A percentile compares a stretch with the other conserved stretches of the same genome.
Conservation (phyloP, 2,888 invertebrate species). For the Monochamus alternatus region DNA sequence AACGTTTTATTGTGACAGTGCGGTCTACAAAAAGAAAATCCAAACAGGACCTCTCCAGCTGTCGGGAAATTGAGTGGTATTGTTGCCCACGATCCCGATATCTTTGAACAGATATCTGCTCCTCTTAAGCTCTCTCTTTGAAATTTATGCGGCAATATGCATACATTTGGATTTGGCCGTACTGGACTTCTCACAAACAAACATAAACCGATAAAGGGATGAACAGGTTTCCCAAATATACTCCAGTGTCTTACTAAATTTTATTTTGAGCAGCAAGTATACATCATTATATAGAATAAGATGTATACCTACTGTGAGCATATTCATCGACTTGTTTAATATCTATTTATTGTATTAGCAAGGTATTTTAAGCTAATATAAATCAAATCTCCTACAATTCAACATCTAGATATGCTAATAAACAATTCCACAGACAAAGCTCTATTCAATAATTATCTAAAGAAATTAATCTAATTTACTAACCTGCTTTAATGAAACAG, state of each 20-base stretch:
- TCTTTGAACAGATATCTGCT: conserved; percentile 53
- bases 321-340: too few relatives aligned
- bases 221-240: conserved; percentile 39
- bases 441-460: too few relatives aligned
- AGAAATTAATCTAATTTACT: too few relatives aligned
- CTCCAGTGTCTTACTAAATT: background rate
- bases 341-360: too few relatives aligned
- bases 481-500: too few relatives aligned
- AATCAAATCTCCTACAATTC: too few relatives aligned
- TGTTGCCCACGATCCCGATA: conserved; percentile 63
- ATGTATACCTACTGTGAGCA: too few relatives aligned
- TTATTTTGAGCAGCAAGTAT: too few relatives aligned
- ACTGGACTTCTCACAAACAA: conserved; percentile 36
- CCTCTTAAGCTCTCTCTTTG: conserved; percentile 57
- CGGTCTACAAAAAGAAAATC: conserved; percentile 59
- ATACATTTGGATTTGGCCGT: conserved; percentile 64
- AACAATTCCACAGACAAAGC: too few relatives aligned
- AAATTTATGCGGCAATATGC: conserved; percentile 67
- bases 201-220: conserved; percentile 44
- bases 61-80: conserved; percentile 64
- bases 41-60: conserved; percentile 57
- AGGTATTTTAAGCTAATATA: too few relatives aligned
- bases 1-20: conserved; percentile 60
- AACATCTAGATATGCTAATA: too few relatives aligned
- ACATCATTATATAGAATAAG: too few relatives aligned